Evolutionary conservation across 1,140 invertebrate genomes (phyloP).

Genomic region (Ctenoplectra terminalis): DNA sequence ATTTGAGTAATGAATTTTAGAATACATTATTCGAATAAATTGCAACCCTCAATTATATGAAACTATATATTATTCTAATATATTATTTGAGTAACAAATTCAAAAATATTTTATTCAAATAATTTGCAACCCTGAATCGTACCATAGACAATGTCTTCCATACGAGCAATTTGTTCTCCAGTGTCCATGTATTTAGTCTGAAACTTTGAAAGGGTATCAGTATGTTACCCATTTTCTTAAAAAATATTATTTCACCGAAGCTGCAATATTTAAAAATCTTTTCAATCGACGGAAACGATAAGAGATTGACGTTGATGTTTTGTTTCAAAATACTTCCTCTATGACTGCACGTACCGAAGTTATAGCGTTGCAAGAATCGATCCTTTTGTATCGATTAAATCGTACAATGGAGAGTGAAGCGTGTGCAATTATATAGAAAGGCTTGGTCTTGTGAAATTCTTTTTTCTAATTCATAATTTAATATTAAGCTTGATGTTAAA

Average conservation of each 20-base stretch:
- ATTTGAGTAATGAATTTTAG: too few species aligned
- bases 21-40: too few species aligned
- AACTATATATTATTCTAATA: too few species aligned
- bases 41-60: not conserved
- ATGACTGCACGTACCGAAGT: not conserved
- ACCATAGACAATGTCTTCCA: conserved; percentile 48
- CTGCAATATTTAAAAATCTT: not conserved
- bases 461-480: too few species aligned
- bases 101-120: not conserved
- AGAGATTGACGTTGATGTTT: not conserved
- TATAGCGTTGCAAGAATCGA: not conserved
- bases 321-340: not conserved
- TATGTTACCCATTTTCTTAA: conserved; percentile 8
- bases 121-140: too few species aligned
- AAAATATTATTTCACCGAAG: not conserved
- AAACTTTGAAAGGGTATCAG: not conserved
- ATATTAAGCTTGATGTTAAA: too few species aligned
- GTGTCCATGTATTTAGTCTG: not conserved
- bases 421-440: too few species aligned
- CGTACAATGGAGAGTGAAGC: not conserved
- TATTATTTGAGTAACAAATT: too few species aligned
- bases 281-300: too few species aligned
- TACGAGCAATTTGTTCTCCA: conserved; percentile 40
- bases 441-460: too few species aligned
- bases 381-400: not conserved